phyloP scores from a whole-genome alignment of 1,140 invertebrate species.

The Eubasilissa regina region DNA sequence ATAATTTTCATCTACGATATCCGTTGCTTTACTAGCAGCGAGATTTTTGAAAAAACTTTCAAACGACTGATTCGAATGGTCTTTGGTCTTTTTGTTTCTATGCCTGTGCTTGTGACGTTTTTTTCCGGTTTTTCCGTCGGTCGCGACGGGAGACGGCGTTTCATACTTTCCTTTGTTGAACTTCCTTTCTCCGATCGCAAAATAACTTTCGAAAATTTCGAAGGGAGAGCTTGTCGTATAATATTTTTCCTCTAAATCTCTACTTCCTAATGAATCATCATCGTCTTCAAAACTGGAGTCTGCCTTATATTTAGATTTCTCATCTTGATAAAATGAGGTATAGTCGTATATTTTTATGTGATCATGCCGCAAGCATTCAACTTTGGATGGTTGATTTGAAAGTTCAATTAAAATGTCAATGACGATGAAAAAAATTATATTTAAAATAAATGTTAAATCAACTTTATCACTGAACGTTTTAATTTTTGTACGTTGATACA shows the following conservation, averaged over 20 bases:
- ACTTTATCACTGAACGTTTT: constrained; percentile 39
- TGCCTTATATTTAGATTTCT: constrained; percentile 41
- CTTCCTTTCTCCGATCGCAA: constrained; percentile 43
- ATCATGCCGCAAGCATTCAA: constrained; percentile 42
- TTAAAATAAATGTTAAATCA: constrained; percentile 17
- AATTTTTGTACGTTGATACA: constrained; percentile 28
- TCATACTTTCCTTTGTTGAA: constrained; percentile 35
- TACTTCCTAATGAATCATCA: not conserved
- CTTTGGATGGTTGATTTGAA: constrained; percentile 37
- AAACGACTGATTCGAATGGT: constrained; percentile 49
- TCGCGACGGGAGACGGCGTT: constrained; percentile 12
- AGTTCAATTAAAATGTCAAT: constrained; percentile 29
- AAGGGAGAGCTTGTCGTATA: constrained; percentile 44
- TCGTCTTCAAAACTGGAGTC: constrained; percentile 40
- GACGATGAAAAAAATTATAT: constrained; percentile 12
- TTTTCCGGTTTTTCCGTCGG: constrained; percentile 49
- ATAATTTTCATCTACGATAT: constrained; percentile 27
- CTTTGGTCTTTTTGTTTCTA: constrained; percentile 50
- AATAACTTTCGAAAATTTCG: constrained; percentile 52
- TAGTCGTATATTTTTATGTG: constrained; percentile 43
- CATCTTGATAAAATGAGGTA: constrained; percentile 50
- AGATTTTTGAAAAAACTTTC: constrained; percentile 52
- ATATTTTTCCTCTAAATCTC: constrained; percentile 1
- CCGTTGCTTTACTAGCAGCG: constrained; percentile 21
- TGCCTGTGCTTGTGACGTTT: constrained; percentile 58